A percentile compares a stretch with the other conserved stretches of the same genome.
Evolutionary conservation across 2,113 vertebrate genomes (phyloP).

Genomic region (Lates calcarifer): DNA sequence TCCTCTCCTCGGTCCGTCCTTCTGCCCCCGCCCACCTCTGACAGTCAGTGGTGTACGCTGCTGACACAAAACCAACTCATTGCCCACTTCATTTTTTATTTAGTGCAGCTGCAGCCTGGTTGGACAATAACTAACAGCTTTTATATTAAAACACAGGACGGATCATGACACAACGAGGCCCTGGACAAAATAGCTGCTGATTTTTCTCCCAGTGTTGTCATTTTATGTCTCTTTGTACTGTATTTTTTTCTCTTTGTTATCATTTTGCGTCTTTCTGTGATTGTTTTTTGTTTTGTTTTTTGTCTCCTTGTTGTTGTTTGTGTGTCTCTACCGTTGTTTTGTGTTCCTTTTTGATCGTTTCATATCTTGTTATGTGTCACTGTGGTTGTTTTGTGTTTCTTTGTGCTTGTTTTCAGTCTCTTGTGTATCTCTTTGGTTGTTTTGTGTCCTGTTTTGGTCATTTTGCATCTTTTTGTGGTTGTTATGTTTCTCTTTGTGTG

Average conservation of each 20-base stretch:
- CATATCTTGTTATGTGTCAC: too few relatives aligned
- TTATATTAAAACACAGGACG: not conserved
- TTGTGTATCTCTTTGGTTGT: too few relatives aligned
- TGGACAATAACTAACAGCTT: not conserved
- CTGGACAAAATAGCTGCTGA: too few relatives aligned
- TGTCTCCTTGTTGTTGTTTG: too few relatives aligned
- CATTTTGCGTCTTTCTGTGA: not conserved
- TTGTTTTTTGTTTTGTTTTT: too few relatives aligned
- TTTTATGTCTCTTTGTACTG: not conserved
- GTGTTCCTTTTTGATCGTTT: not conserved
- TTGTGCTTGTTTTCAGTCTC: too few relatives aligned
- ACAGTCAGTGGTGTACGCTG: not conserved
- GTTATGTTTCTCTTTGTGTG: too few relatives aligned
- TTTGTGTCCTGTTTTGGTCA: too few relatives aligned
- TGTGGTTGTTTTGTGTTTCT: too few relatives aligned
- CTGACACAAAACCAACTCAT: conserved; percentile 1
- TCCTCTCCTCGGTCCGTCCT: conserved; percentile 41
- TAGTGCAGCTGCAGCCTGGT: not conserved
- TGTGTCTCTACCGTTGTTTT: not conserved
- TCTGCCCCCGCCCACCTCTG: not conserved
- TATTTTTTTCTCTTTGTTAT: not conserved
- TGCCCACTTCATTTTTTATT: not conserved
- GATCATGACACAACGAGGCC: not conserved
- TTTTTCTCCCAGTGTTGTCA: too few relatives aligned
- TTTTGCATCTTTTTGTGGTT: too few relatives aligned